Evolutionary conservation across 1,140 invertebrate genomes (phyloP), one percentile per base, ranked within the genome.

Genomic region (Trypoxylus dichotomus): DNA sequence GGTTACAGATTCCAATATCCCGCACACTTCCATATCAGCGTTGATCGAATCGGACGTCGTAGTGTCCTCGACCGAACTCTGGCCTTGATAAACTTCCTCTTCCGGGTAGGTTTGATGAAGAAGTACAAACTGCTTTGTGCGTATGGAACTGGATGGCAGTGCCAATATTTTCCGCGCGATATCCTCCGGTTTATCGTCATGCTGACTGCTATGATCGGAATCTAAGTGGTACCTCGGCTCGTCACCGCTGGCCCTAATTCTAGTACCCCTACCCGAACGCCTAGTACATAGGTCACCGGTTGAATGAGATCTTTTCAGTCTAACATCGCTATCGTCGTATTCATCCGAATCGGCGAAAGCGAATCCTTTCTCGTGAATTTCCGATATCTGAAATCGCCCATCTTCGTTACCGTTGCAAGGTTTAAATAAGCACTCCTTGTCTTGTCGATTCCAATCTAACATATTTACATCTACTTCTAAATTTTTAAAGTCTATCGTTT

Each of bases 341-440:
- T 87, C 85, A 29, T 86, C 86, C 6, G 83, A 81, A 77, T 87
- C 85, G 21, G 81, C 82, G 74, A 86, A 84, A 43, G 85, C 84
- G 78, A 87, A 87, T 60, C 87, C 85, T 63, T 87, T 87, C 80
- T 88, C 86, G 78, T 90, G 89, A 19, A 90, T 86, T 81, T 90
- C 89, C 7, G 88, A 87, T 77, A 89, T 89, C 80, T 88, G 85
- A 82, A 90, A 90, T 42, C 87, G 83, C 0, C 89, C 89, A 80
- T 89, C 89, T 81, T 89, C 88, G 71, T 85, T 85, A 3, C 84
- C 84, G 58, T 81, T 84, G 42, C 82, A 84, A 1, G 85, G 83
- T 60, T 83, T 81, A 75, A 85, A 85, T 15, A 85, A 79, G 27
- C 81, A 79, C 13, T 83, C 84, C 19, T 76, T 80, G 10, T 82